Base-by-base conservation (phyloP, 2,113 vertebrate genomes). In the Carassius carassius region DNA sequence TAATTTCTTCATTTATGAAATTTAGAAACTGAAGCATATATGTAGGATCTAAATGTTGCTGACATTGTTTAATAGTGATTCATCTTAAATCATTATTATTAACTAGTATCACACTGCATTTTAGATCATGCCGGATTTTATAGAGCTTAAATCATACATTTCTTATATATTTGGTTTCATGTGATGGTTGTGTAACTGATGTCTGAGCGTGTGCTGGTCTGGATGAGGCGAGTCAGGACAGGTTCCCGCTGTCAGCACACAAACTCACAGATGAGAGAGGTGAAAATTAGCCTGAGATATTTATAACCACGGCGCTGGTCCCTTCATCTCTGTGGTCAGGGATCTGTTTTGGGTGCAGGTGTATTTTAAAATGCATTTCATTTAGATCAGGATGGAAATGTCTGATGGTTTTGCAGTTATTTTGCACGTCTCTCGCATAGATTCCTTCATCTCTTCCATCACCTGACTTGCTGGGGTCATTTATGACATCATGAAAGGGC, bases 131-230 rank as follows among this genome's bases (percentile, higher is more conserved):
- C 41, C 14, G 21, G 13, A 16, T 41, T n/a, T 11, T 21, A 44
- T 16, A 23, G 3, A 8, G 12, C n/a, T 49, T 74, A 13, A 74
- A 41, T 74, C 13, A 60, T 78, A 58, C 60, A 78, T 23, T 41
- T 41, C 54, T 78, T 1, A 41, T 63, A 44, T 63, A 44, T 79
- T 62, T 63, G 35, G 54, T 35, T 25, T 62, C 4, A 29, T 63
- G 23, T 47, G n/a, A 65, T 47, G 23, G 58, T 80, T 65, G 78
- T 65, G 58, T 62, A 62, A 78, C 29, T 5, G 77, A 54, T 51
- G 65, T 80, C 41, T 83, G 41, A 80, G 47, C 63, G 49, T 80
- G 44, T 67, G 23, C 85, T 87, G 86, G 85, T 86, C 12, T 77
- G 63, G 56, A 67, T 41, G 47, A 37, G 73, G 79, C 62, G 37